Conservation (phyloP, 2,888 invertebrate species). For the Orthonevra nobilis region DNA sequence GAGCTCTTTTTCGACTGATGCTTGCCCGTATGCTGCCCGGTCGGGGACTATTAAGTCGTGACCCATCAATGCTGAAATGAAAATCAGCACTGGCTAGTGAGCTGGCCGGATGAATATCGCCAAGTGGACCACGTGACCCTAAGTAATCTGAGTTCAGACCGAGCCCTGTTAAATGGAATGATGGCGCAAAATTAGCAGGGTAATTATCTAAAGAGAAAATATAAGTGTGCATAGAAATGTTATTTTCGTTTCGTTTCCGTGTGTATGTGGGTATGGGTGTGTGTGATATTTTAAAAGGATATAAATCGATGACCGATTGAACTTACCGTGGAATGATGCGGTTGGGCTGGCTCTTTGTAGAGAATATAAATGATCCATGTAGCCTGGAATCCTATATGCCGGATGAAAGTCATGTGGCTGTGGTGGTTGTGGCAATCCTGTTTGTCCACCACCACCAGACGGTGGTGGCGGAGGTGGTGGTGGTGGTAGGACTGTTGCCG, state of each 20-base stretch:
- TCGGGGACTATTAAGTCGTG: slow-evolving; percentile 86
- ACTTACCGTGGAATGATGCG: slow-evolving; percentile 86
- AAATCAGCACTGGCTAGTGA: slow-evolving; percentile 93
- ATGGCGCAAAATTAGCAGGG: slow-evolving; percentile 74
- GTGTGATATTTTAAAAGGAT: too few species aligned
- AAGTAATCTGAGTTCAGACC: slow-evolving; percentile 84
- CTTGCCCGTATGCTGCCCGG: slow-evolving; percentile 82
- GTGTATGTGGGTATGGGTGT: too few species aligned
- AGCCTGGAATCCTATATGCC: slow-evolving; percentile 87
- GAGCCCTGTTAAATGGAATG: slow-evolving; percentile 81
- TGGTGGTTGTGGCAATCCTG: slow-evolving; percentile 79
- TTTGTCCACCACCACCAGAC: slow-evolving; percentile 50
- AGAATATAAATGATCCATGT: slow-evolving; percentile 90
- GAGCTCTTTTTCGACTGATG: slow-evolving; percentile 92
- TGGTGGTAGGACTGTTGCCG: slow-evolving; percentile 80
- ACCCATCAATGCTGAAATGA: slow-evolving; percentile 93
- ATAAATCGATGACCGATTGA: too few species aligned
- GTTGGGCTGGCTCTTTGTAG: slow-evolving; percentile 85
- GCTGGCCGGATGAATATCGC: slow-evolving; percentile 83
- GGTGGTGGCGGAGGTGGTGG: slow-evolving; percentile 75
- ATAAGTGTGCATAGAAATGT: slow-evolving; percentile 19
- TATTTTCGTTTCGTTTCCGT: background rate
- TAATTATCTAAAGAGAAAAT: slow-evolving; percentile 83
- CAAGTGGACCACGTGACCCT: slow-evolving; percentile 80
- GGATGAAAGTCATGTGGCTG: slow-evolving; percentile 83